Evolutionary conservation across 2,113 vertebrate genomes (phyloP), one percentile per base, ranked within the genome.

Genomic region (Coreoperca whiteheadi): DNA sequence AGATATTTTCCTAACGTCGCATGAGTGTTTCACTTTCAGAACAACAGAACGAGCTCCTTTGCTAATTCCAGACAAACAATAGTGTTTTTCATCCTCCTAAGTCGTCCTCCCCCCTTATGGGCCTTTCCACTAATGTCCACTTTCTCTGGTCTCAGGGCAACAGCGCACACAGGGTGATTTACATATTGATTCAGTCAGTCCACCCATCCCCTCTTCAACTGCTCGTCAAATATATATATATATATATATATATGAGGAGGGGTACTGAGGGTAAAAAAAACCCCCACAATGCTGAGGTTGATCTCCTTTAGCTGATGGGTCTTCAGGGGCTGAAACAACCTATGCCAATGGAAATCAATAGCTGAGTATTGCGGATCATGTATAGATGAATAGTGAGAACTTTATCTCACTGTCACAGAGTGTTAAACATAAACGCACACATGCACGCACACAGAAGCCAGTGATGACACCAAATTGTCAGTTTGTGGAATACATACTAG

Each of bases 181-280:
- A 90, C 87, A 88, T 91, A 92, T 92, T 79, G 91, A 91, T 92
- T 68, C 39, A 54, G 74, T 53, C 77, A 8, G 50, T 77, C 59
- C 21, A 41, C 43, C 77, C 60, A 73, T 88, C 77, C 54, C 77
- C 67, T 56, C 68, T 34, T 83, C 54, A 57, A 34, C 78, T 46
- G 21, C 77, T 87, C 82, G 30, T 88, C 80, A 87, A 76, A 63
- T 85, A 85, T 83, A n/a, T n/a, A n/a, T n/a, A n/a, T n/a, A n/a
- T n/a, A 63, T 85, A 85, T 83, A n/a, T n/a, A n/a, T n/a, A 72
- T 60, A 69, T 64, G 79, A 74, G 7, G 3, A 46, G 16, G 9
- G 60, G 32, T 43, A 66, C 25, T 51, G 48, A 50, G 15, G 15
- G 1, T 8, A 39, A 20, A 65, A 39, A 50, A 18, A n/a, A n/a